Base-by-base conservation (phyloP, 1,140 invertebrate genomes). In the Drosophila yakuba region DNA sequence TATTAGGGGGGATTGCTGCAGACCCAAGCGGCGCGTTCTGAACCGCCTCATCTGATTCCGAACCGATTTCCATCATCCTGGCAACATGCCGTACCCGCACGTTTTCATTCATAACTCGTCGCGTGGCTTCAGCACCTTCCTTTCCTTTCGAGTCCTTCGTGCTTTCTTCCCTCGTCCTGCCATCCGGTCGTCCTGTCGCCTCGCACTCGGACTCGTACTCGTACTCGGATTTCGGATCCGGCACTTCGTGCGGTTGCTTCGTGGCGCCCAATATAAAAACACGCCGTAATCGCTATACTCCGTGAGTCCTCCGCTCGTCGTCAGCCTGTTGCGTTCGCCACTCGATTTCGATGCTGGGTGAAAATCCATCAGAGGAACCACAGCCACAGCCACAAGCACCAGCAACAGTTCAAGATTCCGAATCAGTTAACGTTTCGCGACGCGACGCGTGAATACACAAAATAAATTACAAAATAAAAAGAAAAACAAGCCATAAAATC, bases 301-400 rank as follows among this genome's bases (percentile, higher is more conserved):
- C 82, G 90, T 88, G 90, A 91, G 90, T 91, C 80, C 77, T 88
- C 80, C 68, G 72, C 71, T 79, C 85, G 83, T 84, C 73, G 90
- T 91, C 90, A 91, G 90, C 90, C 90, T 91, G 90, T 91, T 91
- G 90, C 90, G 86, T 91, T 91, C 82, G 72, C 54, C 17, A 20
- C 41, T 62, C 59, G 59, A 56, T 57, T 62, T 62, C 59, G 59
- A 56, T 61, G 59, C 51, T 61, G 59, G 45, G 12, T 35, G 12
- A 35, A 17, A 36, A 52, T 56, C 20, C 62, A 44, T 41, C 52
- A 57, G 50, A 32, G 43, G 14, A n/a, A 61, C 35, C 59, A 59
- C n/a, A 47, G n/a, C 41, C 44, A 62, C 15, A 38, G 15, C 45
- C 55, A 78, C 17, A 17, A n/a, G n/a, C n/a, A n/a, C n/a, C n/a